phyloP scores from a whole-genome alignment of 2,888 invertebrate species.

The Sphecodes monilicornis region DNA sequence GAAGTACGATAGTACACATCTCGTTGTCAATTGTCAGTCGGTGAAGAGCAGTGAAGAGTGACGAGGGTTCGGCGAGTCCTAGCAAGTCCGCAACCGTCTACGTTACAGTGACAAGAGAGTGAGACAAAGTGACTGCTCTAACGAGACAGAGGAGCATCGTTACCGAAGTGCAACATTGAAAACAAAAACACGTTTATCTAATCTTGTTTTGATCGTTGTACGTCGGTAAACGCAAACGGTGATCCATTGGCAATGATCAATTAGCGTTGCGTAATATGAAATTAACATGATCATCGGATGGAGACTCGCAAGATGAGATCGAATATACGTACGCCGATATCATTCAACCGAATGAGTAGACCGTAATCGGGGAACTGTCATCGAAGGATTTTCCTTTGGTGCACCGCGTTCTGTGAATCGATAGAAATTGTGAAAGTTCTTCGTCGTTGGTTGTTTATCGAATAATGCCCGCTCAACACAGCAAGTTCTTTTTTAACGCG shows the following conservation, averaged over 20 bases:
- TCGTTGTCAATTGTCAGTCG: too few species aligned
- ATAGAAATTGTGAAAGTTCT: neutral
- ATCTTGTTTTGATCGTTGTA: neutral
- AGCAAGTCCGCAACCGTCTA: too few species aligned
- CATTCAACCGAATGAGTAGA: neutral
- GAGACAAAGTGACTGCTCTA: neutral
- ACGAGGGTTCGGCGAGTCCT: too few species aligned
- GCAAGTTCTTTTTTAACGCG: constrained; percentile 85
- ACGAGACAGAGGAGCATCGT: neutral
- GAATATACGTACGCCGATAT: neutral
- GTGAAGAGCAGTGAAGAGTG: too few species aligned
- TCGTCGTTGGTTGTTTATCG: neutral
- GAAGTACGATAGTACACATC: too few species aligned
- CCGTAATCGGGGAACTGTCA: constrained; percentile 16
- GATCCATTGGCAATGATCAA: neutral
- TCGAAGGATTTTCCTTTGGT: neutral
- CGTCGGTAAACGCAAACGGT: neutral
- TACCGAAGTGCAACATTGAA: constrained; percentile 2
- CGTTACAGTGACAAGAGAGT: neutral
- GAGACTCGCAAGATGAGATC: constrained; percentile 8
- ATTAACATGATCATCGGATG: neutral
- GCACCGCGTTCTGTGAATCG: neutral
- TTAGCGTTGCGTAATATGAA: constrained; percentile 14
- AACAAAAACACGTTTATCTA: constrained; percentile 26
- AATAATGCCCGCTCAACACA: constrained; percentile 80